Percentiles rank a stretch among this genome's conserved stretches.
These are phyloP conservation scores for Malurus splendens DNA, from an alignment of 2,797 vertebrate genomes.

Conservation along the genomic window DNA sequence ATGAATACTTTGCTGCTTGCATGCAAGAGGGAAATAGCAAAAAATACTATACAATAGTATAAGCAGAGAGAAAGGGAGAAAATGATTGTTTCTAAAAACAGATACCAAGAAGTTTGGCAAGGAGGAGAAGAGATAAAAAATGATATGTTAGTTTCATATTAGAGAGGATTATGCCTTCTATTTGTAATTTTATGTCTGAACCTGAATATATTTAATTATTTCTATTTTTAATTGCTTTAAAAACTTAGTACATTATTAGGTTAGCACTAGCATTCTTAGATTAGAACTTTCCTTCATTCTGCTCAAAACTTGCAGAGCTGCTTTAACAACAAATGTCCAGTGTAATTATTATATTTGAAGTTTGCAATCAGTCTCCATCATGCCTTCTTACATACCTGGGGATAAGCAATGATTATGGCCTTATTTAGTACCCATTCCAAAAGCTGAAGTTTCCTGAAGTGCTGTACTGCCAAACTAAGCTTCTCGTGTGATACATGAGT, in stretches of 20 bases:
- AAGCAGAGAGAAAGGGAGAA: neutral
- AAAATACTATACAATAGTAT: neutral
- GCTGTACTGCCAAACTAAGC: neutral
- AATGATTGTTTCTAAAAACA: neutral
- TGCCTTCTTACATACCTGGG: neutral
- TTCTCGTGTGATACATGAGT: neutral
- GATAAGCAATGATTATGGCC: neutral
- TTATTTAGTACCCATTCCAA: neutral
- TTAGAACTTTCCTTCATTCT: neutral
- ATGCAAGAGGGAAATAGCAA: neutral
- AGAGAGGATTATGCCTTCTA: neutral
- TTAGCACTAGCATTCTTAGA: neutral
- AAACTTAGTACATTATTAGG: neutral
- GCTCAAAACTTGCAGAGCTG: neutral
- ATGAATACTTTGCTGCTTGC: neutral
- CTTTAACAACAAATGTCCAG: neutral
- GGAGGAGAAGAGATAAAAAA: neutral
- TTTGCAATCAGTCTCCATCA: neutral
- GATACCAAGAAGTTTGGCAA: neutral
- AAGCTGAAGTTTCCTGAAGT: neutral
- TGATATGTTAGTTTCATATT: neutral
- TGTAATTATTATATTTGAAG: neutral
- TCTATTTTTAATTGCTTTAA: neutral
- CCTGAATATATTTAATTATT: neutral
- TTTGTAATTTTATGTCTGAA: neutral